phyloP scores from a whole-genome alignment of 2,888 invertebrate species.

The Tipula helvola region DNA sequence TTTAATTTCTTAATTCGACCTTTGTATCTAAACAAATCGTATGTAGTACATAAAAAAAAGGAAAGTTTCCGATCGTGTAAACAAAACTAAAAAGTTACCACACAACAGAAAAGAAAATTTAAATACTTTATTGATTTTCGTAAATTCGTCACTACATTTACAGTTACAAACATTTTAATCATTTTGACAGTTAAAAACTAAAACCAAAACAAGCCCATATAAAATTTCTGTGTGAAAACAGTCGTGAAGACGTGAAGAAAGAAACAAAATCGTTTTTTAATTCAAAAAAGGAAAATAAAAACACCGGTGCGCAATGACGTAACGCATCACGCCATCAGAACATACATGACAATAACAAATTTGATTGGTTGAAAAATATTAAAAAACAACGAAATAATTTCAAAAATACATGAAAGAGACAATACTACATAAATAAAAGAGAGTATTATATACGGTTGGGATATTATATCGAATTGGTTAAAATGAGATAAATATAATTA shows the following conservation, averaged over 20 bases:
- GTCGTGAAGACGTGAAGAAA: neutral
- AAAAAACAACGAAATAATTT: neutral
- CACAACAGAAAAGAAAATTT: neutral
- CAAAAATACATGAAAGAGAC: neutral
- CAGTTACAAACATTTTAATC: neutral
- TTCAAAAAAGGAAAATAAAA: neutral
- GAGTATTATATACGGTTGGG: neutral
- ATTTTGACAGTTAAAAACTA: neutral
- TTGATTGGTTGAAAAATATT: neutral
- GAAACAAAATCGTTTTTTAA: neutral
- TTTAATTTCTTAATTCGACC: neutral
- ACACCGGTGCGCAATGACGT: conserved; percentile 10
- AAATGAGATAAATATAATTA: neutral
- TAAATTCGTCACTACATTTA: neutral
- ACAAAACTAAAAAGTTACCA: neutral
- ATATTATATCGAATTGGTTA: neutral
- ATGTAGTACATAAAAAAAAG: neutral
- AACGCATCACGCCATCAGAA: conserved; percentile 7
- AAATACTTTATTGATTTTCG: neutral
- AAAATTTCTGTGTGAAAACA: neutral
- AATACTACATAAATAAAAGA: neutral
- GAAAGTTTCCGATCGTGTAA: neutral
- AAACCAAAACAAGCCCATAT: neutral
- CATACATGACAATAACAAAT: neutral
- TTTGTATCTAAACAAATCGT: neutral